Conservation (phyloP, 2,797 vertebrate genomes). For the Gymnoscopelus microlampas region DNA sequence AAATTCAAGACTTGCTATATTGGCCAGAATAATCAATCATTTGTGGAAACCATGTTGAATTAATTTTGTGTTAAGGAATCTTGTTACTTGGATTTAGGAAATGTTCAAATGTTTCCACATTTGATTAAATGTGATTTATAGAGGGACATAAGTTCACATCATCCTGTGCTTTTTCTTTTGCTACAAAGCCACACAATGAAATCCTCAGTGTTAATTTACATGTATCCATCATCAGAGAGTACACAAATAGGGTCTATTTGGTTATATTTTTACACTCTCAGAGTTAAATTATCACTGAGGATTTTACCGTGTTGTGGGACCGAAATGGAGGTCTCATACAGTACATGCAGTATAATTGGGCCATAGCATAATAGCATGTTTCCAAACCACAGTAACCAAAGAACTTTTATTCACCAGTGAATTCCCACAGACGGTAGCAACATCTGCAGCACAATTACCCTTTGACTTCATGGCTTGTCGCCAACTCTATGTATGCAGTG, state of each 20-base stretch:
- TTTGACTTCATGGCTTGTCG: conserved; percentile 26
- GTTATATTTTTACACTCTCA: no score
- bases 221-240: no score
- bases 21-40: conserved; percentile 23
- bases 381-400: conserved; percentile 65
- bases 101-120: conserved; percentile 43
- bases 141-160: conserved; percentile 33
- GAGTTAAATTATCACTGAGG: no score
- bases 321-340: conserved; percentile 62
- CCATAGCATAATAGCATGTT: conserved; percentile 75
- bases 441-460: conserved; percentile 32
- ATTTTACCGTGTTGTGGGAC: conserved; percentile 11
- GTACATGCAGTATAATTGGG: conserved; percentile 61
- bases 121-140: conserved; percentile 14
- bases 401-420: conserved; percentile 64
- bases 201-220: no score
- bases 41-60: conserved; percentile 17
- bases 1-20: conserved; percentile 14
- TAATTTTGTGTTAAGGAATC: conserved; percentile 28
- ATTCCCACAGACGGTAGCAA: conserved; percentile 56
- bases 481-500: conserved; percentile 24
- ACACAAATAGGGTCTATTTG: no score
- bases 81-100: conserved; percentile 29
- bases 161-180: conserved; percentile 51
- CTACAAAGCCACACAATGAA: no score